Conservation (phyloP, 2,113 vertebrate species). For the Halcyon malimbica region DNA sequence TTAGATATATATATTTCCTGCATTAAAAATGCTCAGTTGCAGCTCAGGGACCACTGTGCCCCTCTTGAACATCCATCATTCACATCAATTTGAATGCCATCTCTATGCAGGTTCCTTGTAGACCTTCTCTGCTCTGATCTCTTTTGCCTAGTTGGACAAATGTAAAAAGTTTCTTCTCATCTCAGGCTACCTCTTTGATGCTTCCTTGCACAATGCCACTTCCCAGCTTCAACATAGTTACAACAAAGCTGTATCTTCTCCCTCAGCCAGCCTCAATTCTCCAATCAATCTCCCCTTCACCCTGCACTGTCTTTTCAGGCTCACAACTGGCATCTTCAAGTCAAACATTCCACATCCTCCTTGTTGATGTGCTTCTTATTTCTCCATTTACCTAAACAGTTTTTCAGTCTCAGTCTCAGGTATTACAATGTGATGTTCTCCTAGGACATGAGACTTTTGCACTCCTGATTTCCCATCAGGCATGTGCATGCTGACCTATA, state of each 20-base stretch:
- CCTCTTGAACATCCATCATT: neutral
- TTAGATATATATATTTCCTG: neutral
- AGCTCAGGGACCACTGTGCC: neutral
- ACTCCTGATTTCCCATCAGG: neutral
- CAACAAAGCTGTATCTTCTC: neutral
- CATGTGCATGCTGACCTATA: fast-evolving
- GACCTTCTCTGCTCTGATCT: neutral
- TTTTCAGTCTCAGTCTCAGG: neutral
- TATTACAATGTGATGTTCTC: neutral
- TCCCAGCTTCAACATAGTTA: neutral
- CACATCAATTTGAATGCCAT: neutral
- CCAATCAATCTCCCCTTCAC: fast-evolving
- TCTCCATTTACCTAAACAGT: neutral
- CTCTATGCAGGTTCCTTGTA: neutral
- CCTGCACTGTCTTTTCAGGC: neutral
- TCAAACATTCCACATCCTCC: neutral
- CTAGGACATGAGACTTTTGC: fast-evolving
- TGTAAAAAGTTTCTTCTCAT: neutral
- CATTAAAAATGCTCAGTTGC: neutral
- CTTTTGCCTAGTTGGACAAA: neutral
- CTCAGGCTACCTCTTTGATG: neutral
- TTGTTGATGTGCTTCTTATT: neutral
- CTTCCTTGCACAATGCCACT: fast-evolving
- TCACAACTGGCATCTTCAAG: neutral
- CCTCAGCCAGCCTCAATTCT: neutral